Conservation (phyloP, 1,140 invertebrate species). For the Drosophila malerkotliana region DNA sequence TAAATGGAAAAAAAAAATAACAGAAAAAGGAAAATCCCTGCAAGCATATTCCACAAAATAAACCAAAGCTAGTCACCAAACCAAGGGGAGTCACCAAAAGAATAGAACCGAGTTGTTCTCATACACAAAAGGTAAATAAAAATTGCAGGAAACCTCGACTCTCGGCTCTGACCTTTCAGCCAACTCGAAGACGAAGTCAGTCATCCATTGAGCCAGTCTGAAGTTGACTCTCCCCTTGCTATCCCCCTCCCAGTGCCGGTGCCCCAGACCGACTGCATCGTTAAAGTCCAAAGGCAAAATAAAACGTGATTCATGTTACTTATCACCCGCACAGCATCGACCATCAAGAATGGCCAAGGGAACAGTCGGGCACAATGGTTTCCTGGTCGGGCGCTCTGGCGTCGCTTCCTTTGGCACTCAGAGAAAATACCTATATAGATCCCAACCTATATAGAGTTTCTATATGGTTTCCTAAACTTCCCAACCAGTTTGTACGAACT, state of each 20-base stretch:
- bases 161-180: slow-evolving; percentile 65
- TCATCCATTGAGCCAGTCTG: slow-evolving; percentile 64
- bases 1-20: slow-evolving; percentile 31
- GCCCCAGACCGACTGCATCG: slow-evolving; percentile 59
- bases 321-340: slow-evolving; percentile 79
- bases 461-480: no score
- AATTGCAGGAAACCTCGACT: slow-evolving; percentile 65
- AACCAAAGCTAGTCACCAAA: no score
- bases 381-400: slow-evolving; percentile 56
- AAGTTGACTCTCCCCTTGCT: slow-evolving; percentile 30
- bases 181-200: slow-evolving; percentile 53
- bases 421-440: not conserved
- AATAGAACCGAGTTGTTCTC: slow-evolving; percentile 57
- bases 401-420: slow-evolving; percentile 31
- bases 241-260: not conserved
- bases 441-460: no score
- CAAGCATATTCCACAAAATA: slow-evolving; percentile 35
- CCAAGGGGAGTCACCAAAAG: slow-evolving; percentile 21
- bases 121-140: slow-evolving; percentile 79
- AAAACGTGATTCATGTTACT: slow-evolving; percentile 82
- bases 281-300: slow-evolving; percentile 81
- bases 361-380: slow-evolving; percentile 61
- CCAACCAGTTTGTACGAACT: not conserved
- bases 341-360: slow-evolving; percentile 42
- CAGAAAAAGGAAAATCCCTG: slow-evolving; percentile 31